A percentile compares a stretch with the other conserved stretches of the same genome.
phyloP scores from a whole-genome alignment of 2,888 invertebrate genomes.

The Blera fallax region DNA sequence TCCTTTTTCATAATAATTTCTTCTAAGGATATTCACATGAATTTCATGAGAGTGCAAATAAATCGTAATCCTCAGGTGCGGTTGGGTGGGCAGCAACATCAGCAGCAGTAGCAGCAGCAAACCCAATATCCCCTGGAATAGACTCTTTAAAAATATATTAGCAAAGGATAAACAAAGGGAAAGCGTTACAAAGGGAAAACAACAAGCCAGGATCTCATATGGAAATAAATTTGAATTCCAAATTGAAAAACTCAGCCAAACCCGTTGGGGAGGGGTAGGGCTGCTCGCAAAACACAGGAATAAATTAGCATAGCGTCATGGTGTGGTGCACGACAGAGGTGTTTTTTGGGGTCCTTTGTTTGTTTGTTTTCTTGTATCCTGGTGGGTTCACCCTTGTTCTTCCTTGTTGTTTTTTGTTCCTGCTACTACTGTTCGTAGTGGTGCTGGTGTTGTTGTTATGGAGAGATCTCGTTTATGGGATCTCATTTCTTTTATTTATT shows the following conservation, averaged over 20 bases:
- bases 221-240: slow-evolving; percentile 72
- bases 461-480: slow-evolving; percentile 63
- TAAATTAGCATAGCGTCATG: slow-evolving; percentile 62
- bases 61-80: slow-evolving; percentile 66
- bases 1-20: slow-evolving; percentile 45
- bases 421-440: background rate
- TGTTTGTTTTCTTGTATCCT: slow-evolving; percentile 52
- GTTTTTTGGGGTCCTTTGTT: slow-evolving; percentile 49
- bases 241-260: slow-evolving; percentile 60
- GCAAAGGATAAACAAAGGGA: slow-evolving; percentile 61
- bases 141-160: slow-evolving; percentile 71
- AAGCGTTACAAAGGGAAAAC: slow-evolving; percentile 35
- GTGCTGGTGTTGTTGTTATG: slow-evolving; percentile 41
- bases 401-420: background rate
- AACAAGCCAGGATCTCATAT: slow-evolving; percentile 50
- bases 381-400: slow-evolving; percentile 6
- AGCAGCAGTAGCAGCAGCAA: background rate
- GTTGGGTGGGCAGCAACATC: background rate
- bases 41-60: slow-evolving; percentile 62
- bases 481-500: slow-evolving; percentile 64
- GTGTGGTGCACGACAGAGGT: slow-evolving; percentile 28
- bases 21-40: slow-evolving; percentile 63
- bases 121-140: slow-evolving; percentile 50
- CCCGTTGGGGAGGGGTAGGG: background rate
- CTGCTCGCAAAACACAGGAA: background rate